phyloP scores from a whole-genome alignment of 2,113 vertebrate species.

The Ceratotherium simum region DNA sequence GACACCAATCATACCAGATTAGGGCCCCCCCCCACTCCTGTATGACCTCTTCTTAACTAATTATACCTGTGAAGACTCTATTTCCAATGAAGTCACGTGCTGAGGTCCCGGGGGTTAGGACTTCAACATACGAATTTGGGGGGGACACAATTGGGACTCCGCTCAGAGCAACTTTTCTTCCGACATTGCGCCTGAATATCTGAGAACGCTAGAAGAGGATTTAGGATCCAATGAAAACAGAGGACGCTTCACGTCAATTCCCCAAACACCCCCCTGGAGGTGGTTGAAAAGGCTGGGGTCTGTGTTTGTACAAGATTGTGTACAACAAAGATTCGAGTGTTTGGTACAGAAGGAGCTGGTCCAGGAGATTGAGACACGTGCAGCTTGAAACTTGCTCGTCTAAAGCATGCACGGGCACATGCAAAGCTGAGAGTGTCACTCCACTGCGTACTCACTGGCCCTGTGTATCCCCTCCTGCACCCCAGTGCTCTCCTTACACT shows the following conservation, averaged over 20 bases:
- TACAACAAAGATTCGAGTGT: background rate
- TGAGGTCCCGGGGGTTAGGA: background rate
- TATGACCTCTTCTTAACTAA: background rate
- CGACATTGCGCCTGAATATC: background rate
- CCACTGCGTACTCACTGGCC: background rate
- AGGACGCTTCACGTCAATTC: background rate
- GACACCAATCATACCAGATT: background rate
- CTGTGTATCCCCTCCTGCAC: background rate
- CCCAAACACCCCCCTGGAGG: background rate
- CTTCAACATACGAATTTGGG: background rate
- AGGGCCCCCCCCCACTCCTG: background rate
- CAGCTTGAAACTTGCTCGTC: background rate
- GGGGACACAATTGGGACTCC: background rate
- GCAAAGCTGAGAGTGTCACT: rapidly evolving
- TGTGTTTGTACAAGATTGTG: background rate
- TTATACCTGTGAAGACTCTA: background rate
- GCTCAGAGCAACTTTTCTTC: background rate
- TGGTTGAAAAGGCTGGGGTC: background rate
- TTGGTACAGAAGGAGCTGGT: background rate
- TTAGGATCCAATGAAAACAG: background rate
- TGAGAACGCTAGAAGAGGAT: background rate
- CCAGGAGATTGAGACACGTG: background rate
- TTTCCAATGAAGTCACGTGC: background rate
- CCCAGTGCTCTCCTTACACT: background rate
- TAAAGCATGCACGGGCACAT: background rate